Base-by-base conservation (phyloP, 2,113 vertebrate genomes). In the Platycercus adscitus region DNA sequence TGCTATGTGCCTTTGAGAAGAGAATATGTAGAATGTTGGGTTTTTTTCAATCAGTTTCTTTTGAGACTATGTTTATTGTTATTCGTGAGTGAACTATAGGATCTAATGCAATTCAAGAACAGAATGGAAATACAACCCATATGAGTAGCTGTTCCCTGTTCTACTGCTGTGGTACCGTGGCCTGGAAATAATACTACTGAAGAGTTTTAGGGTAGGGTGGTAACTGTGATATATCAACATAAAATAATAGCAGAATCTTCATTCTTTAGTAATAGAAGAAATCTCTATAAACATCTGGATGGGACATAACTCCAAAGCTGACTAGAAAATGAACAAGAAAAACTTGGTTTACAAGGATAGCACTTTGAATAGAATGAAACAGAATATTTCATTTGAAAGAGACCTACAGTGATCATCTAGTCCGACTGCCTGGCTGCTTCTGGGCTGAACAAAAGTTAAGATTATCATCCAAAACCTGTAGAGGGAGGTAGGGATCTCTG, bases 321-420 rank as follows among this genome's bases (percentile, higher is more conserved):
- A 23, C 0, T 80, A 29, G 47, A 76, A 68, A 68, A 68, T 44
- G 31, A 60, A 29, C 56, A 63, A 41, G 17, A 44, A 24, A 10
- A 9, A 15, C 4, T 46, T 75, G 15, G n/a, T 65, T 82, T 58
- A 49, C 5, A 4, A 39, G 11, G 6, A 4, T 26, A 63, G 41
- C 23, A 49, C 29, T 61, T 73, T 58, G 33, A 39, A 39, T 17
- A 43, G 28, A n/a, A 29, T 17, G 35, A 28, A 68, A 24, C 7
- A 44, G 11, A 52, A n/a, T 65, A 46, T 82, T 60, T 78, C 37
- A 21, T 3, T 33, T 88, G 31, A 19, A 77, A n/a, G n/a, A 7
- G 20, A n/a, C 53, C 47, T 58, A 4, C 13, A 55, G 0, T 0
- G 0, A 28, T 52, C 10, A n/a, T 85, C 19, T 72, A 43, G 17